phyloP scores from a whole-genome alignment of 2,797 vertebrate species.

The Molossus alvarezi region DNA sequence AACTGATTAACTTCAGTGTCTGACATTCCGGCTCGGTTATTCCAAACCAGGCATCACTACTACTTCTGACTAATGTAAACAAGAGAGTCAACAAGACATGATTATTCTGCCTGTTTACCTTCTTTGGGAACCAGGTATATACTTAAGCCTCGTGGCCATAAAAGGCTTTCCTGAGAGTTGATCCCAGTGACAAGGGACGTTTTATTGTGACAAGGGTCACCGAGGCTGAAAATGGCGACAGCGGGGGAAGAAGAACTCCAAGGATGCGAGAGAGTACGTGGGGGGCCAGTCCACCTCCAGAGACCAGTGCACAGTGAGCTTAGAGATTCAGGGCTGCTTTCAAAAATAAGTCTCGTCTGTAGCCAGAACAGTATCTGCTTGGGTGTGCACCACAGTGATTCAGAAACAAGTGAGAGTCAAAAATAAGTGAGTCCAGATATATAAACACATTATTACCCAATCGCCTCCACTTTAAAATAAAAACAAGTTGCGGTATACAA shows the following conservation, averaged over 20 bases:
- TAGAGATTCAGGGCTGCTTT: not conserved
- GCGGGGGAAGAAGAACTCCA: not conserved
- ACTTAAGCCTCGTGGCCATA: not conserved
- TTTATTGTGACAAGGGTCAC: not conserved
- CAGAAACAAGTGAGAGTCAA: not conserved
- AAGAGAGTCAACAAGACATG: not conserved
- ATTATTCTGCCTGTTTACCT: not conserved
- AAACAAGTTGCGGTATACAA: not conserved
- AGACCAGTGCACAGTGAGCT: not conserved
- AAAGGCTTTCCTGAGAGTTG: not conserved
- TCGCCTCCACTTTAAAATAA: not conserved
- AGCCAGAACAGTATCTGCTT: not conserved
- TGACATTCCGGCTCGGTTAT: not conserved
- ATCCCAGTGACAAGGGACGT: not conserved
- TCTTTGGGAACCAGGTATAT: not conserved
- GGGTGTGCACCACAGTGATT: not conserved
- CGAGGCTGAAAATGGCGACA: not conserved
- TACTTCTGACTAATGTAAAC: not conserved
- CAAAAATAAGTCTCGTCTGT: not conserved
- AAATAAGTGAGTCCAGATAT: not conserved
- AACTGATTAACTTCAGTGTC: not conserved
- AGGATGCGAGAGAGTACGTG: not conserved
- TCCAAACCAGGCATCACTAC: not conserved
- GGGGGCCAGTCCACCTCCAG: not conserved
- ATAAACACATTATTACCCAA: not conserved